Evolutionary conservation across 1,140 invertebrate species (phyloP).

Genomic region (Vanessa atalanta): DNA sequence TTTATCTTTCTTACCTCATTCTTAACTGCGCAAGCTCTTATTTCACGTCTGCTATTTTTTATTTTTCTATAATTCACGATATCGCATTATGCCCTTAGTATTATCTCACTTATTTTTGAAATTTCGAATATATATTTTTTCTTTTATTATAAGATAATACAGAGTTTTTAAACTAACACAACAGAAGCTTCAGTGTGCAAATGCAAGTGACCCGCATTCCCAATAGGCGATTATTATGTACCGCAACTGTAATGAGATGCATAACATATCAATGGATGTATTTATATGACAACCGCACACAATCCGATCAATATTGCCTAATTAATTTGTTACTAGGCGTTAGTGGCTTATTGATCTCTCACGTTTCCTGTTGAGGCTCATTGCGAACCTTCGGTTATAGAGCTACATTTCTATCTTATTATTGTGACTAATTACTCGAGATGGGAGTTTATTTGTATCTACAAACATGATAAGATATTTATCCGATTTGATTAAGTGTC

Average conservation of each 20-base stretch:
- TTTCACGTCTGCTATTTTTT: slow-evolving; percentile 21
- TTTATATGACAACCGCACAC: slow-evolving; percentile 50
- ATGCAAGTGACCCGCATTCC: slow-evolving; percentile 71
- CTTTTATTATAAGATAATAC: not conserved
- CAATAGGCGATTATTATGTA: slow-evolving; percentile 68
- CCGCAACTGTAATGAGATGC: slow-evolving; percentile 69
- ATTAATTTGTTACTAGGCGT: slow-evolving; percentile 57
- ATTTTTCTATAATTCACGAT: slow-evolving; percentile 4
- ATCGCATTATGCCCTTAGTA: not conserved
- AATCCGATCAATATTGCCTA: slow-evolving; percentile 72
- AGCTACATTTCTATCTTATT: not conserved
- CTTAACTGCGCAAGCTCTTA: slow-evolving; percentile 16
- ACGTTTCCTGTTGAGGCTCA: slow-evolving; percentile 20
- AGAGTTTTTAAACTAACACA: not conserved
- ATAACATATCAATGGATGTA: slow-evolving; percentile 54
- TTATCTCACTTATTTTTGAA: not conserved
- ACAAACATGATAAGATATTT: not conserved
- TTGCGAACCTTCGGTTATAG: not conserved
- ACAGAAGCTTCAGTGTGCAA: slow-evolving; percentile 32
- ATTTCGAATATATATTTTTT: not conserved
- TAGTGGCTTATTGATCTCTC: slow-evolving; percentile 38
- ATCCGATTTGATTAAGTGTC: slow-evolving; percentile 3
- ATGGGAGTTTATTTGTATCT: not conserved
- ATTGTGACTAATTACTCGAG: not conserved
- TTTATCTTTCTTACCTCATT: slow-evolving; percentile 34